phyloP scores from a whole-genome alignment of 2,113 vertebrate species.

The Macrotus californicus region DNA sequence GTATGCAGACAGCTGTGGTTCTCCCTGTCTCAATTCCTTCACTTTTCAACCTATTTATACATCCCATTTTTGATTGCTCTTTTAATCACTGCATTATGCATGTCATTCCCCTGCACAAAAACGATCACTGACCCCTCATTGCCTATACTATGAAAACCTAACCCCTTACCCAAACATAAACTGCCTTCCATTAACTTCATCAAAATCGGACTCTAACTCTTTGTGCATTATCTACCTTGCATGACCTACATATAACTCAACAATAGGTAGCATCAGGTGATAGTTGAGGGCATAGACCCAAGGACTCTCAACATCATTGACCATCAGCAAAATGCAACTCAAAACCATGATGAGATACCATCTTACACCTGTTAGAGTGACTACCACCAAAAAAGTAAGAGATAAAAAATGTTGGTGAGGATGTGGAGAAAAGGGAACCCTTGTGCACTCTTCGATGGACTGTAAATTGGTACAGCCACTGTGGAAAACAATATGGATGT shows the following conservation, averaged over 20 bases:
- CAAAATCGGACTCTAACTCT: not conserved
- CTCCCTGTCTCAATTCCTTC: not conserved
- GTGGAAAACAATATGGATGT: not conserved
- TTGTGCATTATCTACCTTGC: not conserved
- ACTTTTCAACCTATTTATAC: not conserved
- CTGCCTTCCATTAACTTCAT: not conserved
- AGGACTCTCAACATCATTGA: not conserved
- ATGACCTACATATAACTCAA: not conserved
- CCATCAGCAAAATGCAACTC: not conserved
- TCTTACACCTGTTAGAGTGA: not conserved
- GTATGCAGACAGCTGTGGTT: not conserved
- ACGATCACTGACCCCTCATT: not conserved
- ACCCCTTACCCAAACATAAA: not conserved
- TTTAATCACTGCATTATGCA: not conserved
- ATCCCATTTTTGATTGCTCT: not conserved
- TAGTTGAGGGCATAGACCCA: not conserved
- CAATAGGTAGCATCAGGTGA: not conserved
- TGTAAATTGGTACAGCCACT: not conserved
- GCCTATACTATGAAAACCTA: not conserved
- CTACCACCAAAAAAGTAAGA: not conserved
- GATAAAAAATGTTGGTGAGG: not conserved
- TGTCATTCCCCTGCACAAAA: not conserved
- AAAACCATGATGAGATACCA: not conserved
- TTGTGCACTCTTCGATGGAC: not conserved
- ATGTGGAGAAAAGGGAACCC: not conserved